phyloP scores from a whole-genome alignment of 2,888 invertebrate species.

The Octodonta nipae region DNA sequence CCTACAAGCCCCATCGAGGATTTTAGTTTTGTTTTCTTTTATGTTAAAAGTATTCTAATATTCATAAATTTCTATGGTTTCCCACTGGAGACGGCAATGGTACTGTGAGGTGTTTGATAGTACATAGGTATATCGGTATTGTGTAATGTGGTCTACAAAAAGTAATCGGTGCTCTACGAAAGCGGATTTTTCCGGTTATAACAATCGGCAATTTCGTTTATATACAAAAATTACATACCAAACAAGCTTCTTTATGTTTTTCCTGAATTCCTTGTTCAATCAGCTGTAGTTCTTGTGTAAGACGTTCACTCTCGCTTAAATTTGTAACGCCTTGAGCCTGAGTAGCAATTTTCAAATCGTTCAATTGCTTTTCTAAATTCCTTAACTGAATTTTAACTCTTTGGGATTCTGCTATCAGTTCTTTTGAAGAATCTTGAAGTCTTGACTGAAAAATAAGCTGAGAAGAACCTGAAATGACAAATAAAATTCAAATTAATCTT shows the following conservation, averaged over 20 bases:
- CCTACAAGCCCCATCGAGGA: no score
- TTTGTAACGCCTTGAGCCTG: slow-evolving; percentile 38
- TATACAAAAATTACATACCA: no score
- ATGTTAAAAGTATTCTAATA: no score
- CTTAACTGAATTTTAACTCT: slow-evolving; percentile 46
- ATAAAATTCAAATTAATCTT: not conserved
- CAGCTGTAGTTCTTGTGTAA: slow-evolving; percentile 46
- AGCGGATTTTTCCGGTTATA: no score
- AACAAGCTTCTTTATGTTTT: slow-evolving; percentile 45
- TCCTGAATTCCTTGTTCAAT: slow-evolving; percentile 50
- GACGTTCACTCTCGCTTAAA: slow-evolving; percentile 42
- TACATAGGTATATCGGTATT: no score
- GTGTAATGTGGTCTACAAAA: no score
- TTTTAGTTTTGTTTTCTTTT: no score
- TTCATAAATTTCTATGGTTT: no score
- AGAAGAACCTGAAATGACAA: slow-evolving; percentile 23
- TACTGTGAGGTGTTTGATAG: no score
- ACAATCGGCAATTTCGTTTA: no score
- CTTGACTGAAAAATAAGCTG: slow-evolving; percentile 28
- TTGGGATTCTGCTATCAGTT: slow-evolving; percentile 42
- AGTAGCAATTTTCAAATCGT: slow-evolving; percentile 45
- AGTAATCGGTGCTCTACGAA: no score
- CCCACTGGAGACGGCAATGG: no score
- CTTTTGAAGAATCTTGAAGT: slow-evolving; percentile 33
- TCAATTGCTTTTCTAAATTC: slow-evolving; percentile 47